Conservation (phyloP, 2,888 invertebrate species). For the Agrochola macilenta region DNA sequence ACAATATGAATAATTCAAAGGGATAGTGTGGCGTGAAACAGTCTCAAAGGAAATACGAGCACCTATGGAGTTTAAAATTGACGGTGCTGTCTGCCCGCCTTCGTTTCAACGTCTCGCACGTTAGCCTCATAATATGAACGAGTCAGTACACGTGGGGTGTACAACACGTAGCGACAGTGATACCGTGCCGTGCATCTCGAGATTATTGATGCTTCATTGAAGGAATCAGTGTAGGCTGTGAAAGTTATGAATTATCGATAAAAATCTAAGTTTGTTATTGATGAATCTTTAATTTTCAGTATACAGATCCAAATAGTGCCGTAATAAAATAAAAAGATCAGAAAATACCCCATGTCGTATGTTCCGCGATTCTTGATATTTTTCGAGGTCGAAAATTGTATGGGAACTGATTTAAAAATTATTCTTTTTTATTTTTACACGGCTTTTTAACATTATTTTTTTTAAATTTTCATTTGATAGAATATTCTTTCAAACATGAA, state of each 20-base stretch:
- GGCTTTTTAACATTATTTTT: no score
- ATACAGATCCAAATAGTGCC: no score
- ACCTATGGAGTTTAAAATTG: slow-evolving; percentile 85
- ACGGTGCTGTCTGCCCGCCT: slow-evolving; percentile 72
- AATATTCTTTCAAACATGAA: no score
- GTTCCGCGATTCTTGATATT: no score
- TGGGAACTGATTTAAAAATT: no score
- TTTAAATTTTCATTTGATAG: no score
- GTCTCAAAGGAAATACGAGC: slow-evolving; percentile 86
- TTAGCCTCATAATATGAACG: slow-evolving; percentile 37
- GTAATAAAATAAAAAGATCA: no score
- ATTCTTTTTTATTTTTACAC: no score
- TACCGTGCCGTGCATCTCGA: slow-evolving; percentile 8
- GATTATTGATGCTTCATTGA: slow-evolving; percentile 18
- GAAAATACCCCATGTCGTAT: no score
- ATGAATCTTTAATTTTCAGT: background rate
- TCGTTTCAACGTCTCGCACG: slow-evolving; percentile 53
- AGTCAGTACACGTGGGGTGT: slow-evolving; percentile 10
- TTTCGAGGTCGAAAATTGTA: no score
- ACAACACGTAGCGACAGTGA: slow-evolving; percentile 30
- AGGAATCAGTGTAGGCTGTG: background rate
- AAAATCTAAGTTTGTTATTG: background rate
- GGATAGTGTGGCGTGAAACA: slow-evolving; percentile 82
- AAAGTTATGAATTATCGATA: background rate
- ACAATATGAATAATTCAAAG: slow-evolving; percentile 86